Percentiles rank a stretch among this genome's conserved stretches.
Evolutionary conservation across 2,113 vertebrate genomes (phyloP).

Genomic region (Toxotes chatareus): DNA sequence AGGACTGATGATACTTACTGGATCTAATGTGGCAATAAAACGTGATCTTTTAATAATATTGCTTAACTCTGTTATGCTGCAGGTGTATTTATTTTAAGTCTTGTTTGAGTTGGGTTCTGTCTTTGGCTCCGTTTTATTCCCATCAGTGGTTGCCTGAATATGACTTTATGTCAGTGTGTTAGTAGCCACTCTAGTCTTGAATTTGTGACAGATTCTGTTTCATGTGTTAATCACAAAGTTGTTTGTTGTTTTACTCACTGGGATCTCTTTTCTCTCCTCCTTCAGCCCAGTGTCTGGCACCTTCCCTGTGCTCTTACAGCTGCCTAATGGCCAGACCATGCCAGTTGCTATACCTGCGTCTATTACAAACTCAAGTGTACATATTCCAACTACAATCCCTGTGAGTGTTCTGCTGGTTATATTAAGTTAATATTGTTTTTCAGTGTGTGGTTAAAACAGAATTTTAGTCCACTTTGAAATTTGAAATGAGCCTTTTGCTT

Average conservation of each 20-base stretch:
- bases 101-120: constrained; percentile 18
- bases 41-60: background rate
- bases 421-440: constrained; percentile 13
- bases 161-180: constrained; percentile 12
- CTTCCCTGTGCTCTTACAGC: constrained; percentile 98
- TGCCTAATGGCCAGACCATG: constrained; percentile 99
- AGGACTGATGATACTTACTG: constrained; percentile 59
- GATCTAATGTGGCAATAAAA: constrained; percentile 23
- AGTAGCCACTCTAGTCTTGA: constrained; percentile 11
- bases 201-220: constrained; percentile 11
- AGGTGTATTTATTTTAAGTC: constrained; percentile 25
- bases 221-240: background rate
- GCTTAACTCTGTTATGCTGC: constrained; percentile 13
- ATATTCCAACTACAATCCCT: constrained; percentile 97
- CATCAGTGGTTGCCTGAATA: constrained; percentile 49
- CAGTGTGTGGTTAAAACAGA: constrained; percentile 4
- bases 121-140: constrained; percentile 33
- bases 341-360: constrained; percentile 97
- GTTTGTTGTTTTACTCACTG: constrained; percentile 23
- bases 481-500: background rate
- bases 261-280: constrained; percentile 81
- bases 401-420: constrained; percentile 83
- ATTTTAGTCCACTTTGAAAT: background rate
- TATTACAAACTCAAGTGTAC: constrained; percentile 97
- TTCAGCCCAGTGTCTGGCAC: constrained; percentile 95